Conservation (phyloP, 2,888 invertebrate species). For the Patella pellucida region DNA sequence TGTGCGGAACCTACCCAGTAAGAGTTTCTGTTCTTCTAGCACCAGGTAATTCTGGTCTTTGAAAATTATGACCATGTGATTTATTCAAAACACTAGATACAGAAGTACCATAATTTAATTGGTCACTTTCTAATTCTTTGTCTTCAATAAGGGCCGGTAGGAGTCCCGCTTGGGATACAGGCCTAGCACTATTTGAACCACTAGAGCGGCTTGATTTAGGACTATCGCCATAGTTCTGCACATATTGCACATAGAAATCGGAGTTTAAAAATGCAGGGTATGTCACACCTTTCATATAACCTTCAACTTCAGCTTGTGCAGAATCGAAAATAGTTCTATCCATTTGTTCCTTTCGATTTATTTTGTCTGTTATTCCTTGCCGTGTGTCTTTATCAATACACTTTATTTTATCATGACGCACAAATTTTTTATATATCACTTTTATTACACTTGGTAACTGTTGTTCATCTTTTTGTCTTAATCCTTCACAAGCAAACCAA, state of each 20-base stretch:
- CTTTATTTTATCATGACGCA: slow-evolving; percentile 81
- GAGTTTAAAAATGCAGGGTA: slow-evolving; percentile 94
- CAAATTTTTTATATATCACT: slow-evolving; percentile 74
- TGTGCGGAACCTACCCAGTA: slow-evolving; percentile 36
- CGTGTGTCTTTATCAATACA: slow-evolving; percentile 87
- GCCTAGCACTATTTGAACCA: slow-evolving; percentile 64
- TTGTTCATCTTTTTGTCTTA: slow-evolving; percentile 68
- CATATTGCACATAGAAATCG: slow-evolving; percentile 83
- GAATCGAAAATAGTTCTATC: slow-evolving; percentile 87
- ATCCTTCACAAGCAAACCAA: slow-evolving; percentile 82
- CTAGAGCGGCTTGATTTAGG: slow-evolving; percentile 65
- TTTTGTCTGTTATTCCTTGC: slow-evolving; percentile 76
- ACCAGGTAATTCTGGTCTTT: slow-evolving; percentile 18
- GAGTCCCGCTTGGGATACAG: slow-evolving; percentile 65
- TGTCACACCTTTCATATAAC: slow-evolving; percentile 86
- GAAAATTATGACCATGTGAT: slow-evolving; percentile 19
- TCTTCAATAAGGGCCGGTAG: slow-evolving; percentile 89
- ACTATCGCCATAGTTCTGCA: slow-evolving; percentile 66
- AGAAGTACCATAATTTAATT: slow-evolving; percentile 14
- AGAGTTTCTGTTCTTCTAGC: slow-evolving; percentile 39
- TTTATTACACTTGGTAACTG: slow-evolving; percentile 80
- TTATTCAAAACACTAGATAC: slow-evolving; percentile 33
- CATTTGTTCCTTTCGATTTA: slow-evolving; percentile 71
- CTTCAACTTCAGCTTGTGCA: slow-evolving; percentile 86
- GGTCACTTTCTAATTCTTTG: slow-evolving; percentile 76